phyloP scores from a whole-genome alignment of 2,888 invertebrate species.

The Agriotes lineatus region DNA sequence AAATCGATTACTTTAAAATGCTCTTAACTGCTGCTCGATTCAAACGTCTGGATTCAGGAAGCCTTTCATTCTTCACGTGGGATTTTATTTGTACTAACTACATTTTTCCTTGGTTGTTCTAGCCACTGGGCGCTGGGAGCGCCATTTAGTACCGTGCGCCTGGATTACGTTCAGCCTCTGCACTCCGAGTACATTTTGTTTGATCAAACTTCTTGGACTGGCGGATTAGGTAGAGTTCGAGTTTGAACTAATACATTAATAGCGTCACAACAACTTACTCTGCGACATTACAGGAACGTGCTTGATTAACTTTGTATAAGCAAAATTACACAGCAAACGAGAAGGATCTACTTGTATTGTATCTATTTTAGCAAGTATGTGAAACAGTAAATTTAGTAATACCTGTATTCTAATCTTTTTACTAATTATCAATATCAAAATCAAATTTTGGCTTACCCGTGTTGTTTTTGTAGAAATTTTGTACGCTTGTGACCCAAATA shows the following conservation, averaged over 20 bases:
- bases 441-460: too few relatives aligned
- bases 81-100: neutral
- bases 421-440: too few relatives aligned
- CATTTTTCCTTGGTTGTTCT: neutral
- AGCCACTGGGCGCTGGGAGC: neutral
- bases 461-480: too few relatives aligned
- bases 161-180: neutral
- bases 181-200: neutral
- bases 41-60: too few relatives aligned
- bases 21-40: too few relatives aligned
- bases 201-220: slow-evolving; percentile 15
- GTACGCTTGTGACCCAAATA: too few relatives aligned
- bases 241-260: slow-evolving; percentile 1
- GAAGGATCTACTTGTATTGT: too few relatives aligned
- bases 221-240: neutral
- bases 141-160: neutral
- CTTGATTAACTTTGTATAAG: slow-evolving; percentile 10
- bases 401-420: too few relatives aligned
- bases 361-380: too few relatives aligned
- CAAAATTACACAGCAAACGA: slow-evolving; percentile 8
- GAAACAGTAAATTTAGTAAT: too few relatives aligned
- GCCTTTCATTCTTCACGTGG: too few relatives aligned
- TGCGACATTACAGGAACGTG: neutral
- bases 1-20: too few relatives aligned
- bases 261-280: slow-evolving; percentile 5